Evolutionary conservation across 1,140 invertebrate genomes (phyloP).

Genomic region (Ceratina calcarata): DNA sequence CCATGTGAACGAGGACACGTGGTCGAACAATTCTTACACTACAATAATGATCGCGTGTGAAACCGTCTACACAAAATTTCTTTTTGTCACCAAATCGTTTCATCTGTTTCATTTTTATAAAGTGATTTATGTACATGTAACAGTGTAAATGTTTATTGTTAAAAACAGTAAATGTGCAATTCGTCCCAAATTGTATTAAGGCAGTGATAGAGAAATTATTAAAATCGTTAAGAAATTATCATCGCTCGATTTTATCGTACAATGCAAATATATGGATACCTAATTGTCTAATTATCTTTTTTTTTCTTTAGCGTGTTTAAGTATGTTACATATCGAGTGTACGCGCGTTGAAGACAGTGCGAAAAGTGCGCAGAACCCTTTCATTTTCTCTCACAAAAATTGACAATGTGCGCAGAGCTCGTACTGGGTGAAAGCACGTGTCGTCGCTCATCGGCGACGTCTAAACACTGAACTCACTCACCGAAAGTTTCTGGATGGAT

Average conservation of each 20-base stretch:
- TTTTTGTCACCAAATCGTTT: background rate
- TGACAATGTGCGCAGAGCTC: slow-evolving; percentile 51
- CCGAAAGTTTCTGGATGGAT: slow-evolving; percentile 71
- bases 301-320: background rate
- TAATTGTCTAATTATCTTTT: background rate
- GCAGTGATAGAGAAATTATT: no score
- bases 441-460: slow-evolving; percentile 60
- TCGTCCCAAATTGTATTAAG: background rate
- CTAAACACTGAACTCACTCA: slow-evolving; percentile 73
- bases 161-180: no score
- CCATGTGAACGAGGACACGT: slow-evolving; percentile 51
- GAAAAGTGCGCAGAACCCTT: slow-evolving; percentile 32
- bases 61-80: background rate
- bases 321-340: slow-evolving; percentile 18
- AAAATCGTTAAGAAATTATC: background rate
- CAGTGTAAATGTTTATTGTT: background rate
- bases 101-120: background rate
- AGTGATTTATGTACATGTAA: background rate
- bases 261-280: background rate
- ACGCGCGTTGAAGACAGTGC: slow-evolving; percentile 45
- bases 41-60: background rate
- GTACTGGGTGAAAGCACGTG: slow-evolving; percentile 65
- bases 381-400: slow-evolving; percentile 7
- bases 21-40: slow-evolving; percentile 8
- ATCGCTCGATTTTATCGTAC: background rate